Percentiles rank a stretch among this genome's conserved stretches.
Evolutionary conservation across 2,113 vertebrate genomes (phyloP).

Genomic region (Stomatorhinus ivindoensis): DNA sequence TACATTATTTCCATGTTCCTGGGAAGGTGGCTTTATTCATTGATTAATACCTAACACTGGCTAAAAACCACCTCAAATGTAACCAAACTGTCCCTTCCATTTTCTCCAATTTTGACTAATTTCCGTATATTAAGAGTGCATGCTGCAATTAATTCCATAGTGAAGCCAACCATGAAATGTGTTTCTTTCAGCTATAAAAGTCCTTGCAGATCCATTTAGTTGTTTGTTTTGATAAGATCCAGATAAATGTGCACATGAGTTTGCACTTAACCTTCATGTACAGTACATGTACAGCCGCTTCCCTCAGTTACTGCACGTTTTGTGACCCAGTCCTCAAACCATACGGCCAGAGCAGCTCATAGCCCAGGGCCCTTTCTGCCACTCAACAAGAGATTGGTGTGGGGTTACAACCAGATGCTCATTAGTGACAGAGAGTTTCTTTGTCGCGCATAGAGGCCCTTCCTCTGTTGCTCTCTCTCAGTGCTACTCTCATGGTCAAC

Average conservation of each 20-base stretch:
- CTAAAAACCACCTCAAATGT: neutral
- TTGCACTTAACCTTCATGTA: neutral
- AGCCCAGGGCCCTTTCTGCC: conserved; percentile 15
- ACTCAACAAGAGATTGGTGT: conserved; percentile 29
- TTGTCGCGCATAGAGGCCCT: conserved; percentile 43
- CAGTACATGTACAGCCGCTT: neutral
- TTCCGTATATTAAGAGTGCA: neutral
- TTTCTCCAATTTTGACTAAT: neutral
- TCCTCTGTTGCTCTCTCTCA: conserved; percentile 24
- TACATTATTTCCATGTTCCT: neutral
- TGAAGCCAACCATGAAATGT: neutral
- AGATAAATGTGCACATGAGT: neutral
- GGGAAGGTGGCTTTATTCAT: neutral
- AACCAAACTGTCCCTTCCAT: neutral
- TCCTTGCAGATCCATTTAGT: neutral
- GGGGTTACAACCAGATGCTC: conserved; percentile 42
- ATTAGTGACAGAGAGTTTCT: conserved; percentile 49
- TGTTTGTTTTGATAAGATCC: neutral
- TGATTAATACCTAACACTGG: neutral
- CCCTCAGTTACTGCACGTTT: neutral
- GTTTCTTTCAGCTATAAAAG: neutral
- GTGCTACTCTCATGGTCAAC: neutral
- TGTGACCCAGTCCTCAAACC: neutral
- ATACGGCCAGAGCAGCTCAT: neutral
- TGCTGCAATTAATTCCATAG: neutral